phyloP scores from a whole-genome alignment of 2,888 invertebrate genomes.

The Synergus itoensis region DNA sequence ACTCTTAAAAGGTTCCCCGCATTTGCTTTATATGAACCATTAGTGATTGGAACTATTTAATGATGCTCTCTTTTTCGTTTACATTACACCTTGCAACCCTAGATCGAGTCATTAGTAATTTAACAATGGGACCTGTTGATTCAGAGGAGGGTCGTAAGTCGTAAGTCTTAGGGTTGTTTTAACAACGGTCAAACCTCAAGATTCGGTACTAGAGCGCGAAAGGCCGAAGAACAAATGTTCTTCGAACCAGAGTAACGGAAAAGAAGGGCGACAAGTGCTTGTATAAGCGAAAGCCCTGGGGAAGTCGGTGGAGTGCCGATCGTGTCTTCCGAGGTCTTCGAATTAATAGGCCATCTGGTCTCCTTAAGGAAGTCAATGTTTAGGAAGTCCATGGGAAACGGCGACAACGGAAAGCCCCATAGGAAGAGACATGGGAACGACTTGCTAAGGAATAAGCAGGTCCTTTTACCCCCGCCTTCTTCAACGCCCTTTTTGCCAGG shows the following conservation, averaged over 20 bases:
- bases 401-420: constrained; percentile 77
- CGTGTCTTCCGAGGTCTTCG: constrained; percentile 57
- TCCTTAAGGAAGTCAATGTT: constrained; percentile 76
- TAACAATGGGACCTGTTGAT: constrained; percentile 14
- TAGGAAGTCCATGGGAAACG: constrained; percentile 77
- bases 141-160: neutral
- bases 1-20: too few relatives aligned
- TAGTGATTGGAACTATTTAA: neutral
- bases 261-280: constrained; percentile 63
- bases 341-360: constrained; percentile 77
- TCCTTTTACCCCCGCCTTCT: constrained; percentile 54
- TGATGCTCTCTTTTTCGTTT: neutral
- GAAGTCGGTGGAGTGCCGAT: constrained; percentile 45
- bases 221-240: constrained; percentile 21
- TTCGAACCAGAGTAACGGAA: constrained; percentile 59
- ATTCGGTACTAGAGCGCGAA: constrained; percentile 46
- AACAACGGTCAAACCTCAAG: constrained; percentile 29
- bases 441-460: constrained; percentile 62
- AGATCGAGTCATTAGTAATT: neutral
- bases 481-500: constrained; percentile 56
- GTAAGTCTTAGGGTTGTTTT: constrained; percentile 7
- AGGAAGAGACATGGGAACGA: constrained; percentile 74
- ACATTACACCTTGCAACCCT: neutral
- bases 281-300: constrained; percentile 47
- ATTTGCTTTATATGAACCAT: too few relatives aligned